phyloP scores from a whole-genome alignment of 2,888 invertebrate species.

The Stegophylla sp. region DNA sequence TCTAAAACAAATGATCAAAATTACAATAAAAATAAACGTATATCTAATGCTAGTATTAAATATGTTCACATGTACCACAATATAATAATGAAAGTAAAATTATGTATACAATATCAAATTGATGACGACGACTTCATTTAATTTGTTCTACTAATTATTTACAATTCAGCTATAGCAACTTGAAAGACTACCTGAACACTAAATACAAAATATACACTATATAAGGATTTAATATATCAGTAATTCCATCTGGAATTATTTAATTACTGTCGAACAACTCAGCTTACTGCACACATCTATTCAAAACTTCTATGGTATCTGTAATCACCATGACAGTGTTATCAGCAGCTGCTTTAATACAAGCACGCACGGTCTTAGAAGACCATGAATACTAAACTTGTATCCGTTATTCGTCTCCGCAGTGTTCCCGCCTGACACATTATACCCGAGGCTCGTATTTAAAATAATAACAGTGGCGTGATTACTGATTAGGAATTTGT shows the following conservation, averaged over 20 bases:
- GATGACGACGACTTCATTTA: constrained; percentile 10
- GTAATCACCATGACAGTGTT: neutral
- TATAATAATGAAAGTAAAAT: neutral
- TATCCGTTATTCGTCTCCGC: too few relatives aligned
- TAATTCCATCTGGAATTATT: constrained; percentile 15
- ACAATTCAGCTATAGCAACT: neutral
- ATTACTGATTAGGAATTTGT: too few relatives aligned
- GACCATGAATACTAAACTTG: too few relatives aligned
- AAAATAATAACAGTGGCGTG: too few relatives aligned
- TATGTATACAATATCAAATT: neutral
- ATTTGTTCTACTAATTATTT: neutral
- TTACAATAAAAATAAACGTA: neutral
- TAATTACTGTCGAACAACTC: neutral
- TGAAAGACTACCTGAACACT: neutral
- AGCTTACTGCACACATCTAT: too few relatives aligned
- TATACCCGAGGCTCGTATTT: too few relatives aligned
- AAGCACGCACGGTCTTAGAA: too few relatives aligned
- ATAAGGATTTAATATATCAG: neutral
- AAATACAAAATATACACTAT: neutral
- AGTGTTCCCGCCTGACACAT: too few relatives aligned
- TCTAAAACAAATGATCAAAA: neutral
- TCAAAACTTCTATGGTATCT: neutral
- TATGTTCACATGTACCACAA: neutral
- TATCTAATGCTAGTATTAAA: neutral
- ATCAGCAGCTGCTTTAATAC: neutral